Conservation (phyloP, 2,113 vertebrate species). For the Fukomys damarensis region DNA sequence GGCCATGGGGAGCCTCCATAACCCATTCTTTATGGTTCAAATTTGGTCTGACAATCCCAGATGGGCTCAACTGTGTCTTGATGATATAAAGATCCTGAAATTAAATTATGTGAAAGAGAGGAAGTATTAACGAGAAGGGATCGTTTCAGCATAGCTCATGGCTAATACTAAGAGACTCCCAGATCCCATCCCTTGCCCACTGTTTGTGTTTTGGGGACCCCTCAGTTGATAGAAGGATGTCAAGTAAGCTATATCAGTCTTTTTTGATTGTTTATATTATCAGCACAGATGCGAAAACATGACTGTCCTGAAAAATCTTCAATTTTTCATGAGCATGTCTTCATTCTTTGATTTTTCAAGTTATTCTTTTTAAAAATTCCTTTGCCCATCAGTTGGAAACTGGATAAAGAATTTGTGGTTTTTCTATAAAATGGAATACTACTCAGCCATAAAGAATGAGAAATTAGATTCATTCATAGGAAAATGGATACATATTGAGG, state of each 20-base stretch:
- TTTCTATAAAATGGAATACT: too few relatives aligned
- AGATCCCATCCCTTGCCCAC: neutral
- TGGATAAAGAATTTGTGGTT: too few relatives aligned
- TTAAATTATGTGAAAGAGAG: neutral
- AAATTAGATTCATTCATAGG: too few relatives aligned
- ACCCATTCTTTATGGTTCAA: neutral
- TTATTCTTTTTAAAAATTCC: neutral
- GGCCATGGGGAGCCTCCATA: neutral
- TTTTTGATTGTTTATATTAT: neutral
- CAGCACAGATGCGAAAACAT: neutral
- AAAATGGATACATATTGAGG: too few relatives aligned
- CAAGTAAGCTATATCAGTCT: neutral
- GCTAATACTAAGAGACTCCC: neutral
- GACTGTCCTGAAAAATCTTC: neutral
- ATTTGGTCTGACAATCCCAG: neutral
- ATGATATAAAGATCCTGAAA: neutral
- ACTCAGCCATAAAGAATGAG: too few relatives aligned
- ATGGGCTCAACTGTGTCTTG: neutral
- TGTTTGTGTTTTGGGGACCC: neutral
- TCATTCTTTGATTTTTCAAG: conserved; percentile 26
- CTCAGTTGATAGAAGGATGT: neutral
- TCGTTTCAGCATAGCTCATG: neutral
- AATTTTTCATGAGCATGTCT: neutral
- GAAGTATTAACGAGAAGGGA: too few relatives aligned
- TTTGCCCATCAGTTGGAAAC: too few relatives aligned